Evolutionary conservation across 2,113 vertebrate species (phyloP).

Genomic region (Oryzias celebensis): DNA sequence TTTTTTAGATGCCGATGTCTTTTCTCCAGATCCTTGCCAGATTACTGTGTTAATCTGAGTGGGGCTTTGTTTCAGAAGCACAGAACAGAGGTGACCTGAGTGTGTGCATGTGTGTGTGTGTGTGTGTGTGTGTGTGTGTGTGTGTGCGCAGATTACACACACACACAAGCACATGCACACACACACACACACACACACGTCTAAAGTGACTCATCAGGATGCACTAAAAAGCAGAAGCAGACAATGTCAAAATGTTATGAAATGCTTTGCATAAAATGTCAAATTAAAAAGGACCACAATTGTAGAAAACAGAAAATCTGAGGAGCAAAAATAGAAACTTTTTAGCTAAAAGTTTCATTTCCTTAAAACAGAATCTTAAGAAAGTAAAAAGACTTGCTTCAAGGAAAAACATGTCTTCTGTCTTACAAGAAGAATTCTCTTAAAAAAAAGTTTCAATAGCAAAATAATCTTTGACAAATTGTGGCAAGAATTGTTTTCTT

Average conservation of each 20-base stretch:
- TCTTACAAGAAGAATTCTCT: no score
- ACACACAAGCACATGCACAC: conserved; percentile 7
- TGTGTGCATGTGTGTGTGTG: background rate
- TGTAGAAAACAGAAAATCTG: background rate
- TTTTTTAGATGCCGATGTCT: conserved; percentile 41
- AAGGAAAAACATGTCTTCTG: no score
- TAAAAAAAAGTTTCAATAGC: no score
- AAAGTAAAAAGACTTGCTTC: no score
- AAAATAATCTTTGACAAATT: no score
- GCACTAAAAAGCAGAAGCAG: conserved; percentile 8
- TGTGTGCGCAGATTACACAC: background rate
- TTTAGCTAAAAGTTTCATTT: no score
- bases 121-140: background rate
- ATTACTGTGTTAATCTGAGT: conserved; percentile 63
- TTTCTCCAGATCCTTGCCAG: conserved; percentile 45
- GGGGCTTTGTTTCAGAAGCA: conserved; percentile 51
- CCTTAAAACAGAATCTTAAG: no score
- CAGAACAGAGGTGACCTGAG: conserved; percentile 41
- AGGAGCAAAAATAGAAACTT: no score
- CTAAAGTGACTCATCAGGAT: background rate
- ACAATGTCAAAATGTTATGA: conserved; percentile 1
- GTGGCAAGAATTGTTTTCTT: no score
- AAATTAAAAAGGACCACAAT: background rate
- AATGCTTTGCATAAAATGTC: background rate
- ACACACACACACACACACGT: background rate